phyloP scores from a whole-genome alignment of 2,113 vertebrate species.

The Apodemus sylvaticus region DNA sequence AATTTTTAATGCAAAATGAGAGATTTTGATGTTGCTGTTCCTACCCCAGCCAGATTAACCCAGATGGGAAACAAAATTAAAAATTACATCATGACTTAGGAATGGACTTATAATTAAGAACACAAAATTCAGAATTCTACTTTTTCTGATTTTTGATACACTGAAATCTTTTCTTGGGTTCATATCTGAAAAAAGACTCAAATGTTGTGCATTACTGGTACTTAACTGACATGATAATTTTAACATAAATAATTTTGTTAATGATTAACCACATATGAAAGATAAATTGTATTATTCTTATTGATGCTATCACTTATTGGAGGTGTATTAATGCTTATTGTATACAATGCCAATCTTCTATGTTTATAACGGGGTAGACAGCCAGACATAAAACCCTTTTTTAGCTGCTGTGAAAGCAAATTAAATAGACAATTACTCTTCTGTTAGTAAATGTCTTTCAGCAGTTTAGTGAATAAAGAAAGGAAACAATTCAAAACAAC shows the following conservation, averaged over 20 bases:
- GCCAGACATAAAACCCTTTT: constrained; percentile 55
- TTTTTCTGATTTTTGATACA: neutral
- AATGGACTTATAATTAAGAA: neutral
- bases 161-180: neutral
- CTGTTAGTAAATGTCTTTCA: constrained; percentile 61
- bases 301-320: neutral
- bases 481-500: constrained; percentile 59
- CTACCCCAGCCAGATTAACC: neutral
- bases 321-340: neutral
- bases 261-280: constrained; percentile 22
- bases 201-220: neutral
- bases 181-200: neutral
- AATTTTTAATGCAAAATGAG: neutral
- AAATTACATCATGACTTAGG: neutral
- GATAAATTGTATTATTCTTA: constrained; percentile 50
- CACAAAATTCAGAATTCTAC: neutral
- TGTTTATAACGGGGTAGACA: constrained; percentile 28
- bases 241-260: constrained; percentile 43
- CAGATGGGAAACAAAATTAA: neutral
- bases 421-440: neutral
- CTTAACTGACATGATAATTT: neutral
- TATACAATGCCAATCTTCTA: neutral
- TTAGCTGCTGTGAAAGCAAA: constrained; percentile 57
- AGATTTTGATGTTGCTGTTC: neutral
- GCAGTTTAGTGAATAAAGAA: constrained; percentile 56